Percentiles rank a stretch among this genome's conserved stretches.
phyloP scores from a whole-genome alignment of 2,797 vertebrate genomes.

The Tenualosa thibaudeaui region DNA sequence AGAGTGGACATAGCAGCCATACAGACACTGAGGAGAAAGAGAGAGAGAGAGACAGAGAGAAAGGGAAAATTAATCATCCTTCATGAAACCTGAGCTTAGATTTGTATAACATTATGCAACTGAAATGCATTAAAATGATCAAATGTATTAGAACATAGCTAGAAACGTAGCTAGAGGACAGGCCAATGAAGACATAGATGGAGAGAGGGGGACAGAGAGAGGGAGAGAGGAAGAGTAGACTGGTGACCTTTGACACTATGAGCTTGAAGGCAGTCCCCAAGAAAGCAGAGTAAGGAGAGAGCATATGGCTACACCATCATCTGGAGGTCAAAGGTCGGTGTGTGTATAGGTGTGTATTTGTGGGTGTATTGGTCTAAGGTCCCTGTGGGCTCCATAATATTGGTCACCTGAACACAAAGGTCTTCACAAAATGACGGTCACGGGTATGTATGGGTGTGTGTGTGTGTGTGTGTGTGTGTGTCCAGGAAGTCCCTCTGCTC shows the following conservation, averaged over 20 bases:
- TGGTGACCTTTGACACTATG: neutral
- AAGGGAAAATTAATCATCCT: slow-evolving; percentile 28
- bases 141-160: no score
- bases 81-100: neutral
- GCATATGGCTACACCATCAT: neutral
- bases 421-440: slow-evolving; percentile 1
- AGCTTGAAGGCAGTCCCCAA: neutral
- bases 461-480: neutral
- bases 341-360: neutral
- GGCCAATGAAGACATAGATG: no score
- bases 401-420: neutral
- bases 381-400: neutral
- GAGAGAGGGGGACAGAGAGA: no score
- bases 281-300: neutral
- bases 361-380: neutral
- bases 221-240: neutral
- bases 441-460: neutral
- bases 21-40: slow-evolving; percentile 88
- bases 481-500: neutral
- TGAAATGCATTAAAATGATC: no score
- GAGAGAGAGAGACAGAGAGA: neutral
- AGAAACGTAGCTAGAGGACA: neutral
- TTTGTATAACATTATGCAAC: no score
- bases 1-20: slow-evolving; percentile 98
- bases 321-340: neutral